phyloP scores from a whole-genome alignment of 2,797 vertebrate species.

The Micromesistius poutassou region DNA sequence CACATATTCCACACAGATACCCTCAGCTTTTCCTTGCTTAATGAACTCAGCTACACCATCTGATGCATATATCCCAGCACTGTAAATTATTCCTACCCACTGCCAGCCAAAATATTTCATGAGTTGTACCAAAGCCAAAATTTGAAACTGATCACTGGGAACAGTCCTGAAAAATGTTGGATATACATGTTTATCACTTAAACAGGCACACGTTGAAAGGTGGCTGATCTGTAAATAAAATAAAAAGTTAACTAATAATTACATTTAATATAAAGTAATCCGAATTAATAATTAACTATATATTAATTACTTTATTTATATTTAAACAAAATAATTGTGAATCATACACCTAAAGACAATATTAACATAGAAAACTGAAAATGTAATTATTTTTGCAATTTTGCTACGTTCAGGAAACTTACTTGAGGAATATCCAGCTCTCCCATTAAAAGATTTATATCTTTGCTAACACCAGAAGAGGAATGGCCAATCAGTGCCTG shows the following conservation, averaged over 20 bases:
- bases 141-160: conserved; percentile 60
- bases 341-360: not conserved
- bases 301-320: not conserved
- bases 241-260: not conserved
- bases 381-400: not conserved
- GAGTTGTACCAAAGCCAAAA: conserved; percentile 49
- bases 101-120: conserved; percentile 67
- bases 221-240: conserved; percentile 57
- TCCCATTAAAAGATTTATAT: conserved; percentile 52
- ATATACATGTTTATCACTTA: conserved; percentile 55
- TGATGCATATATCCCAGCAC: conserved; percentile 21
- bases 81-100: conserved; percentile 59
- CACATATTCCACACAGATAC: conserved; percentile 58
- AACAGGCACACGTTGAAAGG: conserved; percentile 59
- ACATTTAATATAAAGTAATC: not conserved
- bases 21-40: conserved; percentile 41
- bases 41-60: conserved; percentile 42
- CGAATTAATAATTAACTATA: not conserved
- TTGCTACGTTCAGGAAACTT: conserved; percentile 6
- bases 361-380: not conserved
- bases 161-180: conserved; percentile 64
- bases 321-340: not conserved
- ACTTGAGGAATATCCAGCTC: conserved; percentile 59
- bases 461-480: conserved; percentile 51
- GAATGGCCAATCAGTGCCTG: conserved; percentile 62